These are phyloP conservation scores for Gallinago media DNA, from an alignment of 2,113 vertebrate species.

Conservation along the genomic window DNA sequence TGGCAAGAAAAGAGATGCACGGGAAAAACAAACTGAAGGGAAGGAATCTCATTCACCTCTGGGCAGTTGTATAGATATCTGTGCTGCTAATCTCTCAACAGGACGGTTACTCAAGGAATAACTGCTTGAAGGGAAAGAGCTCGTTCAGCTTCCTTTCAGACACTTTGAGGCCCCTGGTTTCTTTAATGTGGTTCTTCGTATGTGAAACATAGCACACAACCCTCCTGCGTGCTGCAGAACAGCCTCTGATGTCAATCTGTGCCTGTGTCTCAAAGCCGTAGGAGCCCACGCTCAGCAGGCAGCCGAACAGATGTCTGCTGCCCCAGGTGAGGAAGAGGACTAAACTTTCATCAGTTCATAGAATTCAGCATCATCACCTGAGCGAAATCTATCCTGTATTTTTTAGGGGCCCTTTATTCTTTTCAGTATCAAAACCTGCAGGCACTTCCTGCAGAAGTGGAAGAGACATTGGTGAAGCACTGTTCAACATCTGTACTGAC, in stretches of 20 bases:
- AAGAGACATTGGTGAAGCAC: background rate
- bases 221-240: background rate
- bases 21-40: background rate
- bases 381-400: background rate
- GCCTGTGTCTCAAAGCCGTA: background rate
- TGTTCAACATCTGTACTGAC: background rate
- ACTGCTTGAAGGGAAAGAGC: background rate
- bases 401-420: background rate
- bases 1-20: background rate
- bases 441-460: background rate
- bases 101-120: background rate
- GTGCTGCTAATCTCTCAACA: background rate
- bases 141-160: background rate
- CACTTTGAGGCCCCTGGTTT: background rate
- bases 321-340: background rate
- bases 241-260: background rate
- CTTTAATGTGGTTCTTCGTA: background rate
- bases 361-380: background rate
- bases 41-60: background rate
- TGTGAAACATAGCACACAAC: background rate
- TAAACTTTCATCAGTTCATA: background rate
- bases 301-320: background rate
- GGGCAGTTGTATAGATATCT: background rate
- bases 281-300: background rate
- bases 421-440: background rate